Conservation (phyloP, 1,140 invertebrate species). For the Triops cancriformis region DNA sequence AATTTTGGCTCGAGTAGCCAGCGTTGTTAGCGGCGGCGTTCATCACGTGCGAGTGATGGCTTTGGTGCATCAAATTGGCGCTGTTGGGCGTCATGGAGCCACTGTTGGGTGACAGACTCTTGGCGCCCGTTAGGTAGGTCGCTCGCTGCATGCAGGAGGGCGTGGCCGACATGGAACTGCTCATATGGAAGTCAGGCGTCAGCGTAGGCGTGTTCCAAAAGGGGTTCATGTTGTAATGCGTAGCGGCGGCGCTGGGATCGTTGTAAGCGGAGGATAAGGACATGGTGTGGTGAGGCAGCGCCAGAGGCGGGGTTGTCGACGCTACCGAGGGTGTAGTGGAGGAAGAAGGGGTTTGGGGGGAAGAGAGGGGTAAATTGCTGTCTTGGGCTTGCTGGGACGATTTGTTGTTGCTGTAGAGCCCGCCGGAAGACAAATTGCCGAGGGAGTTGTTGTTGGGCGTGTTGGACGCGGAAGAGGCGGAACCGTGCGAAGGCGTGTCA, state of each 20-base stretch:
- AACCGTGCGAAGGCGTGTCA: not conserved
- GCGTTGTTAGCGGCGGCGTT: slow-evolving; percentile 29
- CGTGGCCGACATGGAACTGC: slow-evolving; percentile 22
- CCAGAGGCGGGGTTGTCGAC: slow-evolving; percentile 24
- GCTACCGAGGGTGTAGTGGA: slow-evolving; percentile 31
- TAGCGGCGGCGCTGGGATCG: slow-evolving; percentile 27
- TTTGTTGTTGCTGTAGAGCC: slow-evolving; percentile 19
- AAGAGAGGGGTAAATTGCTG: slow-evolving; percentile 13
- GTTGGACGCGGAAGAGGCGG: slow-evolving; percentile 1
- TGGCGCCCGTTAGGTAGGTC: slow-evolving; percentile 27
- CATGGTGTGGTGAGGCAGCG: slow-evolving; percentile 27
- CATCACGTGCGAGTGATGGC: slow-evolving; percentile 29
- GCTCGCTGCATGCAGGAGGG: slow-evolving; percentile 13
- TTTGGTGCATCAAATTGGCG: slow-evolving; percentile 27
- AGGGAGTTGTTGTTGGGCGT: slow-evolving; percentile 15
- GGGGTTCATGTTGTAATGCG: slow-evolving; percentile 17
- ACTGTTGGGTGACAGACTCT: slow-evolving; percentile 30
- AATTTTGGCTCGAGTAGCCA: not conserved
- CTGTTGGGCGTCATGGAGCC: slow-evolving; percentile 30
- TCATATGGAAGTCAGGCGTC: slow-evolving; percentile 1
- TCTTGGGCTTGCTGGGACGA: not conserved
- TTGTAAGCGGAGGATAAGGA: slow-evolving; percentile 28
- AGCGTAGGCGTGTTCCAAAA: not conserved
- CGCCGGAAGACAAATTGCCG: slow-evolving; percentile 2
- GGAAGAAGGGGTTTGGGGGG: slow-evolving; percentile 25